Evolutionary conservation across 2,797 vertebrate genomes (phyloP), one percentile per base, ranked within the genome.

Genomic region (Mycteria americana): DNA sequence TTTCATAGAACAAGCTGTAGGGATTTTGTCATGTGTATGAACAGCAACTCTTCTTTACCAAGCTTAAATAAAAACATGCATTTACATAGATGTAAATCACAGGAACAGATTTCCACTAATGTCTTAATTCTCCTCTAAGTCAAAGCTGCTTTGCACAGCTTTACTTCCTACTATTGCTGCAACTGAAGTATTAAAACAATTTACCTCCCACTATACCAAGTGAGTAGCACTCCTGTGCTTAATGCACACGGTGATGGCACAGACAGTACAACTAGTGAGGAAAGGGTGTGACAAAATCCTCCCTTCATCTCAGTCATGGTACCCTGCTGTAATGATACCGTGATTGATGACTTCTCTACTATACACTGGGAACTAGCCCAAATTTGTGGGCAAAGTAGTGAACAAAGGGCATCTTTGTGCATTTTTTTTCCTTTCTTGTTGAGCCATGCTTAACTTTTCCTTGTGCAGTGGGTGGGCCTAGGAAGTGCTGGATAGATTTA

Each of bases 91-190:
- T 39, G 23, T 69, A 88, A 93, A 62, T 81, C 83, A 87, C 70
- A 94, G 67, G 74, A 96, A 73, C 45, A 70, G 83, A 79, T 95
- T 94, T 94, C 81, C 82, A 75, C 28, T 79, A 43, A 81, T 33
- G 74, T 84, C 70, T 82, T 93, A 92, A 89, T 95, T 94, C 80
- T 85, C 33, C 50, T 85, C 46, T 88, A 81, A 91, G 89, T 70
- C 70, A 86, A 96, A 96, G 89, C 91, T 78, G 74, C 92, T 94
- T 95, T 93, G 63, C 53, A 62, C 78, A 80, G 92, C 79, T 91
- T 95, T 96, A 16, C 41, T 79, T 88, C 83, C 88, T 51, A 9
- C 51, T 84, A 23, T 39, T 87, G 78, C 75, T 92, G 53, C 25
- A 60, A 28, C 9, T 53, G 62, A 72, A 28, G 16, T 50, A 63